Conservation (phyloP, 2,888 invertebrate species). For the Rhogogaster chlorosoma region DNA sequence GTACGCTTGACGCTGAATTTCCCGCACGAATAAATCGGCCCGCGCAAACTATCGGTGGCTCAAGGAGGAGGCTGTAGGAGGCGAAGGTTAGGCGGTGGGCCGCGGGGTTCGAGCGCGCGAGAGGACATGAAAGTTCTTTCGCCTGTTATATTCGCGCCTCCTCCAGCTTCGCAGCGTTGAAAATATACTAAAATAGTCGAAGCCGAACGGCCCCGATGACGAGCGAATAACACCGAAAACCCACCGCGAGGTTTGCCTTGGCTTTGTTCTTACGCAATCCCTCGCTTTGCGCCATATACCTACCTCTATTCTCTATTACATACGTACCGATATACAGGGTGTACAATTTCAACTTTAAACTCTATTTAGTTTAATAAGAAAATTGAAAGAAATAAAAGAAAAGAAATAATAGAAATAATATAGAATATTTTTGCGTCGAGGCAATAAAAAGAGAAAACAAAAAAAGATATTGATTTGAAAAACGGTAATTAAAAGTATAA, state of each 20-base stretch:
- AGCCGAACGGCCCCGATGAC: conserved; percentile 17
- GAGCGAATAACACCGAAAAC: conserved; percentile 30
- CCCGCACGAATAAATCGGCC: conserved; percentile 12
- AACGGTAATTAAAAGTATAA: too few species aligned
- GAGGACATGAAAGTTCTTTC: conserved; percentile 33
- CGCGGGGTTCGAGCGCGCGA: background rate
- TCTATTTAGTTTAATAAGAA: background rate
- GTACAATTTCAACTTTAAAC: background rate
- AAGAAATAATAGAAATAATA: too few species aligned
- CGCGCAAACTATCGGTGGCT: background rate
- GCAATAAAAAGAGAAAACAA: too few species aligned
- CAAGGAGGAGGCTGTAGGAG: background rate
- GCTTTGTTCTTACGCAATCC: conserved; percentile 28
- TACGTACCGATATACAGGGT: background rate
- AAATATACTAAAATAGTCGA: conserved; percentile 47
- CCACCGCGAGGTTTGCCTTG: background rate
- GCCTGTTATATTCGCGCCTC: conserved; percentile 28
- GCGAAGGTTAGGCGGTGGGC: background rate
- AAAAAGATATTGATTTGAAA: too few species aligned
- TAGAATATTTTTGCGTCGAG: too few species aligned
- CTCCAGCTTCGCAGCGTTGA: conserved; percentile 25
- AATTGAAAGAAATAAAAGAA: background rate
- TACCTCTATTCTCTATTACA: background rate
- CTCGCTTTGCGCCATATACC: background rate
- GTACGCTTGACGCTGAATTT: background rate